These are phyloP conservation scores for Lagopus leucura DNA, from an alignment of 2,113 vertebrate genomes.

Conservation along the genomic window DNA sequence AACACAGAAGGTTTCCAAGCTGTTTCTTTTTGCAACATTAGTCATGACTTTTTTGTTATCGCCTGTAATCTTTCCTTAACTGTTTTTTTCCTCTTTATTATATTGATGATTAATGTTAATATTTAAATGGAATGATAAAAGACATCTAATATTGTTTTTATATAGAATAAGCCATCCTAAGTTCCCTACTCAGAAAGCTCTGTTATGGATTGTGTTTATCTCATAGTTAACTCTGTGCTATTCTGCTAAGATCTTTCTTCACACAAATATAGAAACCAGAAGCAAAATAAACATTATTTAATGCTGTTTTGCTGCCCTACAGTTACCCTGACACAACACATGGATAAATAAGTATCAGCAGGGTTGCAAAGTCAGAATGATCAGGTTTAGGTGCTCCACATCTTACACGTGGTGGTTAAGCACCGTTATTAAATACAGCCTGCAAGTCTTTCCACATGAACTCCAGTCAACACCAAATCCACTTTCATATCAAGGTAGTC, in stretches of 20 bases:
- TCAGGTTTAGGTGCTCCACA: not conserved
- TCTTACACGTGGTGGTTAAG: not conserved
- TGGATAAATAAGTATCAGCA: not conserved
- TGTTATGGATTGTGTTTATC: not conserved
- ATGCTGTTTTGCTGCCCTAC: not conserved
- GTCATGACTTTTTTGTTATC: conserved; percentile 2
- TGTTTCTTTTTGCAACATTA: not conserved
- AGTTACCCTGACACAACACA: not conserved
- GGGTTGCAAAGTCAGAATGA: not conserved
- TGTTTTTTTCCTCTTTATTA: not conserved
- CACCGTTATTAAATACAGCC: not conserved
- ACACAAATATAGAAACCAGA: not conserved
- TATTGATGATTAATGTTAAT: not conserved
- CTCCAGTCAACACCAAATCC: not conserved
- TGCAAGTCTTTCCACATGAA: not conserved
- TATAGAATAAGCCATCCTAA: not conserved
- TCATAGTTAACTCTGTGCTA: not conserved
- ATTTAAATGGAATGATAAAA: not conserved
- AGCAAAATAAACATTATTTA: not conserved
- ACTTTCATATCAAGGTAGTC: not conserved
- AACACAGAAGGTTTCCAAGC: conserved; percentile 22
- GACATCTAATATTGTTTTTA: not conserved
- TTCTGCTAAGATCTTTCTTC: not conserved
- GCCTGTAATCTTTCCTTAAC: not conserved
- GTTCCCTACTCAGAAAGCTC: not conserved